Evolutionary conservation across 2,888 invertebrate genomes (phyloP), one percentile per base, ranked within the genome.

Genomic region (Ashinkailepas kermadecensis): DNA sequence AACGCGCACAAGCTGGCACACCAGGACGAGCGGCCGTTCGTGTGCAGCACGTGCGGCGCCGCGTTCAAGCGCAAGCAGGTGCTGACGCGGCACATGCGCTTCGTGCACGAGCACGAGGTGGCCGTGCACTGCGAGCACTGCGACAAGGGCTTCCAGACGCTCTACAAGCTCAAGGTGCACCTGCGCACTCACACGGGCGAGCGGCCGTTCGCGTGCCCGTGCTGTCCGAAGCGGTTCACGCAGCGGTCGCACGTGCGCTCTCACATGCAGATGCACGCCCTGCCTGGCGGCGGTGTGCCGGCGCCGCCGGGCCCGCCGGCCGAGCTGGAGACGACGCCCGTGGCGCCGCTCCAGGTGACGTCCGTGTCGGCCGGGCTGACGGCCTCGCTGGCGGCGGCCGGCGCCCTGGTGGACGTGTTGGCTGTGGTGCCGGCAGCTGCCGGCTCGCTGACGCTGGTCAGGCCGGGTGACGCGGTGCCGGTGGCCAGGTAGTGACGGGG

Each of bases 131-230:
- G 67, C n/a, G 67, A 67, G 25, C 67, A 67, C 11, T 67, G 67
- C 67, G 67, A 67, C 67, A 67, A 67, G 67, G 67, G 67, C 67
- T 67, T 67, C 67, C 67, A 23, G 67, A 67, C 67, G 67, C 67
- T 6, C n/a, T 21, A 67, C 67, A 67, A 67, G 67, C 67, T 67
- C 23, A 67, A 67, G 67, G 13, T 67, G 6, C 67, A 67, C 67
- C 21, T 67, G 67, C 67, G 67, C 67, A 21, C 67, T 11, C 67
- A 23, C 25, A 67, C 67, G 11, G 67, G 64, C 8, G 64, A 64
- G n/a, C 64, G 64, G n/a, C 64, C 64, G 21, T 64, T 64, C n/a
- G 21, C 64, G 23, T 67, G 67, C n/a, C 25, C 67, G 10, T 21
- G 23, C 25, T 67, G 67, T 13, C 12, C 21, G 67, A 67, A 67